A percentile compares a stretch with the other conserved stretches of the same genome.
phyloP scores from a whole-genome alignment of 2,888 invertebrate genomes.

The Orthosia gothica region DNA sequence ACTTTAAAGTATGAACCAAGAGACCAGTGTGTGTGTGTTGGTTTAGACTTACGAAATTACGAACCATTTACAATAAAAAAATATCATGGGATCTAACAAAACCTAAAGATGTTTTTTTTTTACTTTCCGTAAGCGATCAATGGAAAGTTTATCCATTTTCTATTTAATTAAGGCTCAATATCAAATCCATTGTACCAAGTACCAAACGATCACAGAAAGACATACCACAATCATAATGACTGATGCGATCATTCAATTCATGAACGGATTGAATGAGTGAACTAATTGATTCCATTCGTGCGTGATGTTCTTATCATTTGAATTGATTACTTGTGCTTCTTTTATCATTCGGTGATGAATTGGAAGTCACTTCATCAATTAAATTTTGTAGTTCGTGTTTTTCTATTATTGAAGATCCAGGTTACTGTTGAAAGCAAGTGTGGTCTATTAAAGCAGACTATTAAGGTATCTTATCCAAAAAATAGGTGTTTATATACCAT shows the following conservation, averaged over 20 bases:
- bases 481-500: neutral
- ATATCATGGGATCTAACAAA: too few relatives aligned
- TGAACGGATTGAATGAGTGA: constrained; percentile 57
- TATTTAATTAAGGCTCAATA: too few relatives aligned
- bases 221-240: constrained; percentile 43
- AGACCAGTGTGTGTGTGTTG: too few relatives aligned
- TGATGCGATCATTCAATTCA: constrained; percentile 57
- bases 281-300: constrained; percentile 61
- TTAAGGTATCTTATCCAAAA: neutral
- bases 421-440: neutral
- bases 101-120: too few relatives aligned
- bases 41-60: too few relatives aligned
- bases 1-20: too few relatives aligned
- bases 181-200: constrained; percentile 24
- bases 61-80: too few relatives aligned
- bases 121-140: too few relatives aligned
- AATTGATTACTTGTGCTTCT: constrained; percentile 59
- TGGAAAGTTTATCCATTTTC: neutral
- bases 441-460: neutral
- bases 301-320: constrained; percentile 58
- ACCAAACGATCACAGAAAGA: constrained; percentile 32
- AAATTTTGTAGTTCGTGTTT: neutral
- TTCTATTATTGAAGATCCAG: neutral
- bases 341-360: constrained; percentile 38
- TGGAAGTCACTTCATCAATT: constrained; percentile 31